These are phyloP conservation scores for Lomographa bimaculata DNA, from an alignment of 2,888 invertebrate genomes.

Conservation along the genomic window DNA sequence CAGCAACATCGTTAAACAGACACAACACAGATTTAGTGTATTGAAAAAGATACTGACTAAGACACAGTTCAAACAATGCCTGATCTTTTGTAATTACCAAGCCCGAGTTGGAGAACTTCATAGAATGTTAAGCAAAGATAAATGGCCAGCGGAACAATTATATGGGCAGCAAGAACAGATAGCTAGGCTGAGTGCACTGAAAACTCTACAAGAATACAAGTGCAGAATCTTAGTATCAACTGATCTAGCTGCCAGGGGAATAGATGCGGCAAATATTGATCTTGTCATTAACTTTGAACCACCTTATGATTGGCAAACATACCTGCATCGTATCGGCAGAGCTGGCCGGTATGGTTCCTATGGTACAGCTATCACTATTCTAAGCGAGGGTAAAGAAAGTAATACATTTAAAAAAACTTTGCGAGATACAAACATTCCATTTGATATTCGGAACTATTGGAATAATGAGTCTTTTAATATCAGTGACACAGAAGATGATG, in stretches of 20 bases:
- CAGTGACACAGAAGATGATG: slow-evolving; percentile 1
- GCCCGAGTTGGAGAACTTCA: slow-evolving; percentile 91
- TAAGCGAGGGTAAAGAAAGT: slow-evolving; percentile 86
- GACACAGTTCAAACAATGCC: slow-evolving; percentile 93
- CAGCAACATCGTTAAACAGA: slow-evolving; percentile 86
- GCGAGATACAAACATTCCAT: slow-evolving; percentile 74
- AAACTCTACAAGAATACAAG: slow-evolving; percentile 90
- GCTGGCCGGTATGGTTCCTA: slow-evolving; percentile 96
- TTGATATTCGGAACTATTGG: slow-evolving; percentile 56
- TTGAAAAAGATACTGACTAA: slow-evolving; percentile 87
- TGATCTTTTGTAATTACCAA: slow-evolving; percentile 96
- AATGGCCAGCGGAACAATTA: slow-evolving; percentile 91
- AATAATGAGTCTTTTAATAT: slow-evolving; percentile 37
- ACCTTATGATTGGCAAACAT: slow-evolving; percentile 91
- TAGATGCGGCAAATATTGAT: slow-evolving; percentile 97
- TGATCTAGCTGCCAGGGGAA: slow-evolving; percentile 95
- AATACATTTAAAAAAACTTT: slow-evolving; percentile 83
- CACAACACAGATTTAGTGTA: slow-evolving; percentile 86
- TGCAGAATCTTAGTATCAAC: slow-evolving; percentile 95
- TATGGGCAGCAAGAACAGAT: slow-evolving; percentile 91
- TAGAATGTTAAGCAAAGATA: slow-evolving; percentile 86
- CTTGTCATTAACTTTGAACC: slow-evolving; percentile 96
- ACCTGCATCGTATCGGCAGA: slow-evolving; percentile 97
- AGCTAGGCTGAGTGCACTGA: slow-evolving; percentile 89
- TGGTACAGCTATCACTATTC: slow-evolving; percentile 91